phyloP scores from a whole-genome alignment of 2,888 invertebrate genomes.

The Plusia festucae region DNA sequence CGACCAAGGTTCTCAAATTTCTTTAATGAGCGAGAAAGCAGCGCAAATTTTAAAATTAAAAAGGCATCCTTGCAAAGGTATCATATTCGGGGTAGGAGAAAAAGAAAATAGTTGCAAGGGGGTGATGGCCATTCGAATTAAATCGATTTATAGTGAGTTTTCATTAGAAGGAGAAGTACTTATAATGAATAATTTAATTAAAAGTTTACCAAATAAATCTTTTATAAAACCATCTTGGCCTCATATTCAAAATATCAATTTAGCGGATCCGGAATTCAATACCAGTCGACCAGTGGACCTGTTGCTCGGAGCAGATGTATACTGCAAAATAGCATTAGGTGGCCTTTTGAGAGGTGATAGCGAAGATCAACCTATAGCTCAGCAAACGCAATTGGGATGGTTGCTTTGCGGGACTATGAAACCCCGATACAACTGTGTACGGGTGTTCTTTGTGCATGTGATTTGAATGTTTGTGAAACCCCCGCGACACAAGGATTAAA shows the following conservation, averaged over 20 bases:
- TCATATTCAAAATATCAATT: not conserved
- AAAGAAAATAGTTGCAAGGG: slow-evolving; percentile 8
- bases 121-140: not conserved
- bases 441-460: too few relatives aligned
- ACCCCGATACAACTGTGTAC: too few relatives aligned
- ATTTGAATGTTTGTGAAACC: too few relatives aligned
- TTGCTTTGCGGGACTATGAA: slow-evolving; percentile 6
- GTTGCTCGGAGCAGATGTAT: slow-evolving; percentile 8
- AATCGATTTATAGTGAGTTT: not conserved
- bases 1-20: slow-evolving; percentile 11
- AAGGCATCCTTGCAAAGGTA: not conserved
- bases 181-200: slow-evolving; percentile 11
- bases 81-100: slow-evolving; percentile 1
- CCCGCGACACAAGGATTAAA: too few relatives aligned
- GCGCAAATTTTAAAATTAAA: slow-evolving; percentile 6
- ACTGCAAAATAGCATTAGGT: slow-evolving; percentile 1
- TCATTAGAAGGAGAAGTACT: not conserved
- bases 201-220: slow-evolving; percentile 7
- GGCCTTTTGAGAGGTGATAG: not conserved
- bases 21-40: slow-evolving; percentile 5
- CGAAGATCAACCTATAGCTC: not conserved
- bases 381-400: slow-evolving; percentile 14
- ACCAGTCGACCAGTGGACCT: slow-evolving; percentile 8
- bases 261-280: slow-evolving; percentile 8
- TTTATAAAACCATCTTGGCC: slow-evolving; percentile 11